These are phyloP conservation scores for Petrolisthes manimaculis DNA, from an alignment of 2,888 invertebrate genomes.

Conservation along the genomic window DNA sequence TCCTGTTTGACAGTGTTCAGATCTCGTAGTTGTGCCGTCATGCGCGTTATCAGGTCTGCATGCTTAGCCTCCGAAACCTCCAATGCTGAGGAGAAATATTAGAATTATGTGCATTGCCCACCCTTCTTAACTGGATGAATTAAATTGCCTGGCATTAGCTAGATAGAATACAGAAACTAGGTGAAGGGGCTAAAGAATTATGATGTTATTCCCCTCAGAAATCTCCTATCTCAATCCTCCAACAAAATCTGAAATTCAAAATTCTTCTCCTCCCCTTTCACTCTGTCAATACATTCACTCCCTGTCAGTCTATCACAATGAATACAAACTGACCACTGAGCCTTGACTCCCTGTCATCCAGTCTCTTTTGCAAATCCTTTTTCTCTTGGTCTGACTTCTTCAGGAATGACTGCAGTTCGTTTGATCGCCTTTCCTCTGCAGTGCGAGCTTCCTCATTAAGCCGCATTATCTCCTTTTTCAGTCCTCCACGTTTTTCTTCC, in stretches of 20 bases:
- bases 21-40: conserved; percentile 63
- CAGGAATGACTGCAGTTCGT: conserved; percentile 54
- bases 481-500: conserved; percentile 41
- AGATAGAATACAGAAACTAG: no score
- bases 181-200: no score
- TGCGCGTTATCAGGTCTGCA: conserved; percentile 63
- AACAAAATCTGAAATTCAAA: neutral
- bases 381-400: conserved; percentile 58
- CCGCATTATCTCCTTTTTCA: conserved; percentile 62
- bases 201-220: no score
- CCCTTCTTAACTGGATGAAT: neutral
- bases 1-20: conserved; percentile 61
- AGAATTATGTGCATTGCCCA: neutral
- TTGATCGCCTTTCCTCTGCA: conserved; percentile 51
- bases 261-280: neutral
- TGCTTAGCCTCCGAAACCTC: conserved; percentile 64
- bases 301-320: neutral
- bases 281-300: neutral
- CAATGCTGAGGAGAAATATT: conserved; percentile 39
- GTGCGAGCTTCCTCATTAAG: conserved; percentile 51
- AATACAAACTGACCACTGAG: conserved; percentile 44
- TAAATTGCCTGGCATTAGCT: neutral
- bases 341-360: conserved; percentile 61
- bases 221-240: neutral
- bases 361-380: conserved; percentile 62